Evolutionary conservation across 2,888 invertebrate species (phyloP), one percentile per base, ranked within the genome.

Genomic region (Bimastos eiseni): DNA sequence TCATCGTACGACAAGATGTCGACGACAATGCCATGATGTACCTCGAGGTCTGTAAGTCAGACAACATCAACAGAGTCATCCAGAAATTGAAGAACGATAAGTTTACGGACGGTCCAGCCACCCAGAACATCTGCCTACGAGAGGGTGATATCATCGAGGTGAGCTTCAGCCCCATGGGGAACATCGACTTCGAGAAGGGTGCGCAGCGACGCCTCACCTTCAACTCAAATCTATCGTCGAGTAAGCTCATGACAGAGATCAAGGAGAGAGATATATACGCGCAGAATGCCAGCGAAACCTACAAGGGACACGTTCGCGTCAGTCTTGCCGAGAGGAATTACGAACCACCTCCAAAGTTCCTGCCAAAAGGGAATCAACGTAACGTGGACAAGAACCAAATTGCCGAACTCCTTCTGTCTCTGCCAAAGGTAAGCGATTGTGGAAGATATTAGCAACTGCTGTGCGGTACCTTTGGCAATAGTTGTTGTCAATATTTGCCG

Each of bases 111-210:
- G 90, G 90, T 34, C 90, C 90, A n/a, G 30, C 90, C 3, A 84
- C 84, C 19, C 83, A 37, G 70, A 17, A 15, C 37, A 83, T 90
- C 41, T 83, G 36, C 30, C 90, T 90, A 8, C 83, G 41, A 19
- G 90, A 90, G 41, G 90, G 90, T 36, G 90, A 90, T 21, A 30
- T 90, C 37, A 90, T 90, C 38, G 49, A 90, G 36, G 83, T 90
- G 8, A 33, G 37, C 38, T 89, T 89, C 44, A 38, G 17, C n/a
- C 36, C 36, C 0, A 21, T 13, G 38, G 89, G 84, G 8, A 90
- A 90, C 83, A 70, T 90, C 83, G 37, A 90, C 83, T 90, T 90
- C 36, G 83, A 90, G 90, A 83, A 90, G 6, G 24, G 30, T 1
- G 19, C 30, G 2, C 41, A 38, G 0, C 83, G 83, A 30, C 36